These are phyloP conservation scores for Cremastobaeus sp. DNA, from an alignment of 2,888 invertebrate genomes.

Conservation along the genomic window DNA sequence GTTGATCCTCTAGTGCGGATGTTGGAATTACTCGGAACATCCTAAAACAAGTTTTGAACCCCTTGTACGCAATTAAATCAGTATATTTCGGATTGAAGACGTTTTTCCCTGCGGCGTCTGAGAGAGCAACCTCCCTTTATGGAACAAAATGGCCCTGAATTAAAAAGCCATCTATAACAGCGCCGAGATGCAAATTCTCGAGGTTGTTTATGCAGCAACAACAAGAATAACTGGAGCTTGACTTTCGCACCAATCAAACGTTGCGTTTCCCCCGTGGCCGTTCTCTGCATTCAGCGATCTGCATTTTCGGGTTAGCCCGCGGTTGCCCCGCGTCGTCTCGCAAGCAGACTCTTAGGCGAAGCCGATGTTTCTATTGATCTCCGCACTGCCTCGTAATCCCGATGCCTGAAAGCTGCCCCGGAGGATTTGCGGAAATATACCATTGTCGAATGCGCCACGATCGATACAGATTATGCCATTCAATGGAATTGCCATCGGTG, in stretches of 20 bases:
- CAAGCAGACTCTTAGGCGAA: slow-evolving; percentile 21
- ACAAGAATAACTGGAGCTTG: slow-evolving; percentile 23
- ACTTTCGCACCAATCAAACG: slow-evolving; percentile 30
- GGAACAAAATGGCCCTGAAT: too few species aligned
- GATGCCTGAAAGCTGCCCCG: slow-evolving; percentile 38
- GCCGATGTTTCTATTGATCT: slow-evolving; percentile 44
- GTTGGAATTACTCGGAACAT: too few species aligned
- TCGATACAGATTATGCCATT: slow-evolving; percentile 54
- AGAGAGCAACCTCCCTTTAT: too few species aligned
- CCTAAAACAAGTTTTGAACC: slow-evolving; percentile 17
- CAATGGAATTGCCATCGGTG: slow-evolving; percentile 39
- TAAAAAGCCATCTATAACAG: too few species aligned
- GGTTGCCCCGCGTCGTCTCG: slow-evolving; percentile 9
- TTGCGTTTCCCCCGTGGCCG: slow-evolving; percentile 38
- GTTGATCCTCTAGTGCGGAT: too few species aligned
- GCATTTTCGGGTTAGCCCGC: slow-evolving; percentile 44
- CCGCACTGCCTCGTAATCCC: slow-evolving; percentile 32
- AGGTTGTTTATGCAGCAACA: slow-evolving; percentile 39
- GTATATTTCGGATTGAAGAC: slow-evolving; percentile 1
- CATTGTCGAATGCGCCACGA: slow-evolving; percentile 30
- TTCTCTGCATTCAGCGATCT: slow-evolving; percentile 30
- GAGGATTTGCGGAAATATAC: slow-evolving; percentile 49
- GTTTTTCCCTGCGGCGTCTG: background rate
- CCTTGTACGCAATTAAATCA: slow-evolving; percentile 29
- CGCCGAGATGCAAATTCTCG: slow-evolving; percentile 20